phyloP scores from a whole-genome alignment of 2,888 invertebrate species.

The Notodonta dromedarius region DNA sequence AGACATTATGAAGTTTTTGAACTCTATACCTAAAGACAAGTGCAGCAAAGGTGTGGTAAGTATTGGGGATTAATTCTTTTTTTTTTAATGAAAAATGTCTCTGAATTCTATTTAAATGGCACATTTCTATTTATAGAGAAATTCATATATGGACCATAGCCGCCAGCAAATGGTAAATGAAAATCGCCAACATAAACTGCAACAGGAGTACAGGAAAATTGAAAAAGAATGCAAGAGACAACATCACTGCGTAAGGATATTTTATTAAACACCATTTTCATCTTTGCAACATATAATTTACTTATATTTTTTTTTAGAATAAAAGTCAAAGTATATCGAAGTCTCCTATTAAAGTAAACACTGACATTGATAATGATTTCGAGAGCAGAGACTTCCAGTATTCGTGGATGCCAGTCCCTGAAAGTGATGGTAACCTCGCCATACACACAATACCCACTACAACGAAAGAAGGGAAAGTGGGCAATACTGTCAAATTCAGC shows the following conservation, averaged over 20 bases:
- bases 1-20: constrained; percentile 73
- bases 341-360: constrained; percentile 43
- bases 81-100: constrained; percentile 4
- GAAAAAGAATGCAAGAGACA: constrained; percentile 63
- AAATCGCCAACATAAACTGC: constrained; percentile 63
- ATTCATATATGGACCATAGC: constrained; percentile 64
- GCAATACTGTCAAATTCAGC: constrained; percentile 71
- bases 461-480: constrained; percentile 52
- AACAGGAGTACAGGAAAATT: constrained; percentile 69
- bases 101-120: too few relatives aligned
- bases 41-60: constrained; percentile 60
- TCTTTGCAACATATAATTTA: neutral
- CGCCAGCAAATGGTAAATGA: constrained; percentile 60
- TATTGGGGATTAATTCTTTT: constrained; percentile 18
- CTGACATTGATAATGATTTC: constrained; percentile 31
- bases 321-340: constrained; percentile 44
- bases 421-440: constrained; percentile 66
- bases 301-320: constrained; percentile 45
- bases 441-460: constrained; percentile 70
- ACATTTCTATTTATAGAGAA: constrained; percentile 54
- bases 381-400: constrained; percentile 62
- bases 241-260: constrained; percentile 13
- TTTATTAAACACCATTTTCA: constrained; percentile 7
- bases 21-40: constrained; percentile 65
- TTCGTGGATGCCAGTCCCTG: constrained; percentile 79